Evolutionary conservation across 2,113 vertebrate genomes (phyloP).

Genomic region (Tachycineta bicolor): DNA sequence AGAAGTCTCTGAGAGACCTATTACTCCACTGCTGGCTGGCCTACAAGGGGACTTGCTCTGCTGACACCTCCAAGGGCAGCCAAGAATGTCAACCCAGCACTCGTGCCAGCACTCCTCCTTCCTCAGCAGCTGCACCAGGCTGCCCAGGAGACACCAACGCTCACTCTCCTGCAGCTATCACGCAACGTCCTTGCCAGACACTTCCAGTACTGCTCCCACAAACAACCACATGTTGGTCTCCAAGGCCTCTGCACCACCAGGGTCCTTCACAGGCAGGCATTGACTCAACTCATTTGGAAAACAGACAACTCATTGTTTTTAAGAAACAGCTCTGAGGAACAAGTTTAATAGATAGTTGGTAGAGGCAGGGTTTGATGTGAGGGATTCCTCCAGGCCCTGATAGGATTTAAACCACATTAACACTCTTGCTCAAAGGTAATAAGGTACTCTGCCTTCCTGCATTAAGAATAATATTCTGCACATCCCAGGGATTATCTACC

Average conservation of each 20-base stretch:
- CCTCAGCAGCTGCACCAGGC: neutral
- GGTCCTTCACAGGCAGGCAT: neutral
- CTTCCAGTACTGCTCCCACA: neutral
- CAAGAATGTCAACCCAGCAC: neutral
- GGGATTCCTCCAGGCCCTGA: neutral
- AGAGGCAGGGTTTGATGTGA: neutral
- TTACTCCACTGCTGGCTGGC: neutral
- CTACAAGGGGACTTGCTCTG: neutral
- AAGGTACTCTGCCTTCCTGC: neutral
- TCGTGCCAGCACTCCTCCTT: neutral
- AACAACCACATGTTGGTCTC: neutral
- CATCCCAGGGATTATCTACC: neutral
- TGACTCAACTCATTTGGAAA: neutral
- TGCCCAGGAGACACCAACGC: neutral
- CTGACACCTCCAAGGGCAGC: neutral
- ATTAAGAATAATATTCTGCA: neutral
- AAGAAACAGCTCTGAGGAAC: neutral
- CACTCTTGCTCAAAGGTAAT: neutral
- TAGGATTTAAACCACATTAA: neutral
- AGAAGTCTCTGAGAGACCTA: constrained; percentile 22
- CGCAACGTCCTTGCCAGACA: neutral
- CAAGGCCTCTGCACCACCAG: neutral
- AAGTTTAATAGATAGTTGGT: neutral
- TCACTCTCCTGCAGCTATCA: neutral
- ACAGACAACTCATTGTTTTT: neutral